Percentiles rank a stretch among this genome's conserved stretches.
Evolutionary conservation across 1,140 invertebrate species (phyloP).

Genomic region (Drosophila burlai): DNA sequence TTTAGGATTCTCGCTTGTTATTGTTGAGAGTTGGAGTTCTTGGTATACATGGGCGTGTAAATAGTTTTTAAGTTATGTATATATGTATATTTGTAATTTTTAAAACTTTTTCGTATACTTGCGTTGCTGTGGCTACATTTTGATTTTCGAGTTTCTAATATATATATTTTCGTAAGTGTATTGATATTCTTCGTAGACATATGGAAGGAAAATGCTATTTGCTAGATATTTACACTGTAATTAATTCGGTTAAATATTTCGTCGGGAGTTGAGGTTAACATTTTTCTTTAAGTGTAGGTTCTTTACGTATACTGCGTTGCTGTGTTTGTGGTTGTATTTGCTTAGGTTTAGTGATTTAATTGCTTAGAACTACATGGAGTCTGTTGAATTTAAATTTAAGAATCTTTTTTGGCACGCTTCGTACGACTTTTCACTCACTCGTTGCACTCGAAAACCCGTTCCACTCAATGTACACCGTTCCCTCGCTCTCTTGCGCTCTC

Average conservation of each 20-base stretch:
- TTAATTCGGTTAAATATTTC: constrained; percentile 23
- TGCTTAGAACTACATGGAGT: constrained; percentile 18
- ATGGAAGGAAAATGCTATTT: constrained; percentile 72
- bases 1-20: constrained; percentile 46
- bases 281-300: constrained; percentile 33
- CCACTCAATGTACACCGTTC: constrained; percentile 33
- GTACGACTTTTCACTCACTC: constrained; percentile 4
- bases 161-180: constrained; percentile 28
- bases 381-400: constrained; percentile 19
- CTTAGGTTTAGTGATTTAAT: constrained; percentile 60
- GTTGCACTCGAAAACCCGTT: constrained; percentile 54
- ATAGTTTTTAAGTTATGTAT: constrained; percentile 44
- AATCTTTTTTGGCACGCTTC: constrained; percentile 65
- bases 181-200: constrained; percentile 37
- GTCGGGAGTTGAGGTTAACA: constrained; percentile 41
- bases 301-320: constrained; percentile 81
- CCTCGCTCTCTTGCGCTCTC: constrained; percentile 20
- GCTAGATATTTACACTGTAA: constrained; percentile 63
- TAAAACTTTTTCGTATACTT: constrained; percentile 68
- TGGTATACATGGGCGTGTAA: constrained; percentile 44
- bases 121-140: constrained; percentile 72
- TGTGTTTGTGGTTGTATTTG: constrained; percentile 60
- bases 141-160: constrained; percentile 60
- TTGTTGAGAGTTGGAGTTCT: constrained; percentile 52
- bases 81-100: constrained; percentile 23